These are phyloP conservation scores for Zingel zingel DNA, from an alignment of 2,113 vertebrate species.

Conservation along the genomic window DNA sequence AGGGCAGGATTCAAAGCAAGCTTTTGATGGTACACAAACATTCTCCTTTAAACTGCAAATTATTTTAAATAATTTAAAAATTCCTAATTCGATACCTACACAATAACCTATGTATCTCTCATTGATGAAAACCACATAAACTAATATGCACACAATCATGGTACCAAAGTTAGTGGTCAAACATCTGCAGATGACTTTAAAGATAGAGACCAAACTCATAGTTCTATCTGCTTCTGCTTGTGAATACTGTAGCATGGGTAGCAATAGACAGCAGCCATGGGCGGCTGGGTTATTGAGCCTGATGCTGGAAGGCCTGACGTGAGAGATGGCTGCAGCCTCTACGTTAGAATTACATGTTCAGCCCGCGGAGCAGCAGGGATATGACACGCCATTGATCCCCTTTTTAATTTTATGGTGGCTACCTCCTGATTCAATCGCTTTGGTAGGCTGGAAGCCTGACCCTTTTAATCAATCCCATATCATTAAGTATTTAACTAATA, in stretches of 20 bases:
- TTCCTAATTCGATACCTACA: background rate
- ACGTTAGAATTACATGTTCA: conserved; percentile 79
- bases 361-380: conserved; percentile 72
- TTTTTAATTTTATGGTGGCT: conserved; percentile 86
- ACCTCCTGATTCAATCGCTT: conserved; percentile 79
- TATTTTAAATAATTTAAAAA: background rate
- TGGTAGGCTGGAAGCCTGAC: conserved; percentile 61
- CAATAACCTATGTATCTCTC: background rate
- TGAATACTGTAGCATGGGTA: conserved; percentile 41
- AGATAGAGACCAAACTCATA: conserved; percentile 3
- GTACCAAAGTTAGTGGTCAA: background rate
- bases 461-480: conserved; percentile 81
- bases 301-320: conserved; percentile 64
- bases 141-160: background rate
- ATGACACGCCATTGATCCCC: conserved; percentile 84
- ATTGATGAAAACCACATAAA: background rate
- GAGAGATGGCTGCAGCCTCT: conserved; percentile 75
- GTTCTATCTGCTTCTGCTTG: conserved; percentile 16
- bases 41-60: background rate
- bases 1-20: background rate
- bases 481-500: conserved; percentile 75
- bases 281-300: conserved; percentile 72
- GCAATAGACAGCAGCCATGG: conserved; percentile 70
- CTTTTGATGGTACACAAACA: background rate
- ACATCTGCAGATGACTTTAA: background rate